Evolutionary conservation across 1,140 invertebrate genomes (phyloP), one percentile per base, ranked within the genome.

Genomic region (Lepidurus apus): DNA sequence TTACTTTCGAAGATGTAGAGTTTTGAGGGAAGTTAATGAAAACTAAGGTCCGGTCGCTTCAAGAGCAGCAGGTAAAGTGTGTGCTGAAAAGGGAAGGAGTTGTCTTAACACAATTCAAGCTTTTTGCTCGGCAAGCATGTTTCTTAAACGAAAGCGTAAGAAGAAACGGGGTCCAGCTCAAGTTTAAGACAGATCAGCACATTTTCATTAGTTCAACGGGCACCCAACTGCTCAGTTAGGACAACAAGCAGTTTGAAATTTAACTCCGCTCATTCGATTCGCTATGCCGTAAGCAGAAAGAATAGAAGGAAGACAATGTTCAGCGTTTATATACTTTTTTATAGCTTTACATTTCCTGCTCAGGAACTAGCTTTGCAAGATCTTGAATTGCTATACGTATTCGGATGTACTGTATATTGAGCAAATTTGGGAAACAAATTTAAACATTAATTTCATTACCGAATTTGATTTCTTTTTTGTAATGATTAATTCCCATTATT

Each of bases 201-300:
- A 65, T 65, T 65, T 13, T 65, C 53, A 13, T n/a, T 21, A 65
- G 53, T 65, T 65, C 53, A 65, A 65, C n/a, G 21, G 34, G 53
- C 13, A 21, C 17, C 53, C 53, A 65, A 65, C n/a, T 65, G 53
- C 53, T 21, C 53, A 21, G 53, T 17, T 7, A 65, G 45, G 45
- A 17, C 45, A 47, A 17, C 17, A 47, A 47, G 5, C 17, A 65
- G 53, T 17, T n/a, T 65, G 53, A 11, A 65, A 65, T 65, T 13
- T 7, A 65, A 65, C 53, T 7, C 53, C 53, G 13, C 53, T 13
- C 53, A n/a, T 65, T 65, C 17, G 53, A n/a, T 65, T 65, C 53
- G 53, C 17, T 21, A 65, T 65, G 53, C 53, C 53, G 53, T 65
- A 65, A 65, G 53, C 13, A 65, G 53, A 65, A 65, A 65, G 53